Evolutionary conservation across 1,140 invertebrate genomes (phyloP), one percentile per base, ranked within the genome.

Genomic region (Lordiphosa mommai): DNA sequence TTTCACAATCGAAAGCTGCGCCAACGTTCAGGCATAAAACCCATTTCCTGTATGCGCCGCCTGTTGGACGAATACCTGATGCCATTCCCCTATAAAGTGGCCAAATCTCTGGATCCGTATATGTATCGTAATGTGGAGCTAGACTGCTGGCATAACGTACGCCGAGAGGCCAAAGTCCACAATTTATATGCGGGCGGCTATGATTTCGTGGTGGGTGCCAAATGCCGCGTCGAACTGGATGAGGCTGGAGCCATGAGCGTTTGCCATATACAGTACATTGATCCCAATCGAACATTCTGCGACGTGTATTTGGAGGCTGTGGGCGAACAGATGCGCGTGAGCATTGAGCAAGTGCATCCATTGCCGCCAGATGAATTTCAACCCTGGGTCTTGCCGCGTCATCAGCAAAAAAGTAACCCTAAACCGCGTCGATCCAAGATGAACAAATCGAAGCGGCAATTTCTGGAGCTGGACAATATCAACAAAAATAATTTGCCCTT

Each of bases 41-140:
- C 57, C 41, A 41, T 67, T 2, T 88, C 86, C 1, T 88, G 86
- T 46, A 67, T 74, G 30, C 61, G 72, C 0, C 61, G 57, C 12
- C 4, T 72, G 5, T 30, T 88, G 1, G 14, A 68, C 0, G 48
- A 40, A 10, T 91, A 91, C n/a, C 90, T 92, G 10, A 93, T 93
- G n/a, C 96, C 96, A 13, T 95, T 97, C 89, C 94, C 95, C 7
- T 97, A 95, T 86, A 94, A 95, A 91, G 93, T 96, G 3, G 95
- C 95, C 2, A 97, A 97, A 89, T 94, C 95, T 1, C 87, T 97
- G 27, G 94, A 96, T 90, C 93, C 94, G 0, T 91, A 92, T 64
- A 94, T 96, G 64, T 97, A 96, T 88, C 91, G 96, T 49, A 97
- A 98, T 88, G 94, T 96, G 41, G 96, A 97, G 72, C 94, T 95